Evolutionary conservation across 2,113 vertebrate species (phyloP), one percentile per base, ranked within the genome.

Genomic region (Phainopepla nitens): DNA sequence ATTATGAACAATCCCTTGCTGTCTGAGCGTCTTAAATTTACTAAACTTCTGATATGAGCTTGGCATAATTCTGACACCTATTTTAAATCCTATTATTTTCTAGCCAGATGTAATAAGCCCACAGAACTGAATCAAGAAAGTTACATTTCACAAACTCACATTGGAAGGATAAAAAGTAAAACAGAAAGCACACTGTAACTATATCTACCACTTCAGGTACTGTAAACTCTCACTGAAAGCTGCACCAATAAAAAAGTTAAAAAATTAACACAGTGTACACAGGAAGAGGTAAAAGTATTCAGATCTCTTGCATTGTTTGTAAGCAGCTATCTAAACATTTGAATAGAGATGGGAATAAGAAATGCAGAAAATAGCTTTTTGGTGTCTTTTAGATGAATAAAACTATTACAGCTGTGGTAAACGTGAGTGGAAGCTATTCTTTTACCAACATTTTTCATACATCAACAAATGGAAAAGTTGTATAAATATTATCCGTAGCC

Each of bases 331-430:
- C 98, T 98, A 98, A 98, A 98, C 97, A 97, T 94, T 94, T 94
- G 82, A 97, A 44, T 15, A 96, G 96, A 92, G 76, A 94, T 21
- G 17, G 81, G 71, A 36, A 64, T 73, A 89, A 77, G 50, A 98
- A 98, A 96, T 93, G 75, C 98, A 98, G 94, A 97, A 95, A 96
- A 91, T 91, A 95, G 91, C 91, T 96, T 98, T 97, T 98, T 97
- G 85, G 93, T 96, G 96, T 94, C 97, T 97, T 92, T 87, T 80
- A 97, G 97, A 96, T 96, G 96, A 97, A 97, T 97, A 98, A 97
- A 98, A 98, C 7, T 7, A 96, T 96, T 97, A 97, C 98, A 99
- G 98, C 98, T 99, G 98, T 97, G 98, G 96, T 96, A 98, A 98
- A 98, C 50, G 82, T 96, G 93, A 97, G 96, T 97, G 96, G 90